Base-by-base conservation (phyloP, 2,888 invertebrate genomes). In the Megaustenia siamemsis region DNA sequence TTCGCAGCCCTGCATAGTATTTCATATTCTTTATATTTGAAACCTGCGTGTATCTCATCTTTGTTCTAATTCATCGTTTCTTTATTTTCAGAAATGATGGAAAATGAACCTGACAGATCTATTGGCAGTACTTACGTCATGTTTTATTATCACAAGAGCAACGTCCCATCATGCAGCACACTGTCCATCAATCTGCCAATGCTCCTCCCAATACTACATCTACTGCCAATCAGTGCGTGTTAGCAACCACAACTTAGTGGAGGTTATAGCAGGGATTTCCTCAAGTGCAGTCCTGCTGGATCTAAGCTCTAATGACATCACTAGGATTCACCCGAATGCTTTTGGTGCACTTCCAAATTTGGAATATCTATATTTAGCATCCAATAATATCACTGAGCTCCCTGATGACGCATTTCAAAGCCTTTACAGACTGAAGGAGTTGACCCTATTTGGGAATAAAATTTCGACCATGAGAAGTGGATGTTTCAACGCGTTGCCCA, bases 141-240 rank as follows among this genome's bases (percentile, higher is more conserved):
- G 35, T 32, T 15, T 81, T n/a, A 60, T 75, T 38, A 12, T 82
- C 18, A 60, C 40, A 35, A 66, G 66, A 40, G 71, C 8, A 43
- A 40, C 60, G 35, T 18, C 56, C 10, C 32, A 28, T 2, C 49
- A 38, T 15, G 12, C n/a, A 69, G 28, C 28, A 38, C 66, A 86
- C 68, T 91, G 91, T 86, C 91, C 91, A 45, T 40, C 83, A n/a
- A 63, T 79, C 21, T 91, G 91, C 85, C 85, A 76, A 2, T 91
- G 91, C 86, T 82, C 86, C 32, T 84, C 86, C 56, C 84, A 86
- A 21, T 87, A 89, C 76, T 90, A 89, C 76, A 88, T 89, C 1
- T 90, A 91, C 85, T 91, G 91, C 83, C 88, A 90, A 80, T 84
- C 86, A 56, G 66, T 80, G 1, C 83, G 87, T 21, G 82, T 91